phyloP scores from a whole-genome alignment of 2,888 invertebrate species.

The Alloplasta piceator region DNA sequence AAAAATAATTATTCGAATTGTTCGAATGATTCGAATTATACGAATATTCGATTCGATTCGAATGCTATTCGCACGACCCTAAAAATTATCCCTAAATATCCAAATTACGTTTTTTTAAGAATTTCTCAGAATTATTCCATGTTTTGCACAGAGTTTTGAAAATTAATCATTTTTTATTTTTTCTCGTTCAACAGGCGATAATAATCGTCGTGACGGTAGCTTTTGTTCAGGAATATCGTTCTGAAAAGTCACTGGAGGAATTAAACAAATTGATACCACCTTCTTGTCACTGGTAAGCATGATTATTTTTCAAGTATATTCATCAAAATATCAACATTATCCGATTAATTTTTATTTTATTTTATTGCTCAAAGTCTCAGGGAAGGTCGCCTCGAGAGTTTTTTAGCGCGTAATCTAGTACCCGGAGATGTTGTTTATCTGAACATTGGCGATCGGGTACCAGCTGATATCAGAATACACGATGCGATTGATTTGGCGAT shows the following conservation, averaged over 20 bases:
- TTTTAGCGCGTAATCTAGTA: slow-evolving; percentile 97
- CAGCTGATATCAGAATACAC: slow-evolving; percentile 97
- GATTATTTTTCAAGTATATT: not conserved
- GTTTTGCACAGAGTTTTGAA: too few species aligned
- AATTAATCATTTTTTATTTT: not conserved
- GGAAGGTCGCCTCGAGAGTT: slow-evolving; percentile 93
- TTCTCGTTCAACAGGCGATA: slow-evolving; percentile 85
- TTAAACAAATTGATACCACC: slow-evolving; percentile 98
- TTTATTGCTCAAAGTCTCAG: slow-evolving; percentile 87
- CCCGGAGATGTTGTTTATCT: slow-evolving; percentile 98
- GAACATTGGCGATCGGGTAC: slow-evolving; percentile 97
- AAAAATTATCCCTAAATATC: too few species aligned
- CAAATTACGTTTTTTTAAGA: too few species aligned
- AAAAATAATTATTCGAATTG: too few species aligned
- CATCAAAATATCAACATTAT: not conserved
- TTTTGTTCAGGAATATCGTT: slow-evolving; percentile 99
- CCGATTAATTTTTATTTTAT: slow-evolving; percentile 64
- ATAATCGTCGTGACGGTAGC: slow-evolving; percentile 97
- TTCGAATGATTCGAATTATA: too few species aligned
- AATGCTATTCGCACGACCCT: too few species aligned
- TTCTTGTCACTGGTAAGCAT: slow-evolving; percentile 93
- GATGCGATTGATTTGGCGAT: slow-evolving; percentile 96
- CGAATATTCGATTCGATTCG: too few species aligned
- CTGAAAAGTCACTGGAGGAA: slow-evolving; percentile 98
- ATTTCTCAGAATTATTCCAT: too few species aligned